phyloP scores from a whole-genome alignment of 2,797 vertebrate genomes.

The Mionectes olivaceus region DNA sequence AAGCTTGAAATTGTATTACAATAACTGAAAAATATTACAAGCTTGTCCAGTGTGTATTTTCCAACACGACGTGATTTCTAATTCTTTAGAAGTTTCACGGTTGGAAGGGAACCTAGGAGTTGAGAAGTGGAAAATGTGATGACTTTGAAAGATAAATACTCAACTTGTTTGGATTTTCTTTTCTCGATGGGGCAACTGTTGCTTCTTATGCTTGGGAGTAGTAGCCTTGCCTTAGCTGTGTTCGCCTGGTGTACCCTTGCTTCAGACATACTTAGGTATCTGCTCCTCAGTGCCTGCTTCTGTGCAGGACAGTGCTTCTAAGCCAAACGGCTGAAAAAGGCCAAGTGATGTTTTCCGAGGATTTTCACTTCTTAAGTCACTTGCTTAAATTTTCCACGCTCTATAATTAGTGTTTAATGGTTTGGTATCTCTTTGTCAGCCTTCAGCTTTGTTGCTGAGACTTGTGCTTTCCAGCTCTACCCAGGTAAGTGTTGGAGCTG shows the following conservation, averaged over 20 bases:
- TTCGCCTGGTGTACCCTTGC: neutral
- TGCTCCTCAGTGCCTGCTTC: accelerated
- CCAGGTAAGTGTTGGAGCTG: accelerated
- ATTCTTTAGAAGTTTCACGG: neutral
- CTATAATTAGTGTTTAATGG: neutral
- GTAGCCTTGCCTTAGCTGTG: neutral
- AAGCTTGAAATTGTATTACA: neutral
- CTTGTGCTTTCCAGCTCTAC: neutral
- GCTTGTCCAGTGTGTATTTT: neutral
- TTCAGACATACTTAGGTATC: too few relatives aligned
- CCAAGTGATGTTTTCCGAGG: neutral
- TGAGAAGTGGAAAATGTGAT: neutral
- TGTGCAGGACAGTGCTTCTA: accelerated
- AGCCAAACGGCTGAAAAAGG: neutral
- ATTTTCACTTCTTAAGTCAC: neutral
- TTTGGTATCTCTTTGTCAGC: neutral
- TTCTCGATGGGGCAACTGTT: neutral
- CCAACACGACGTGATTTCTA: accelerated
- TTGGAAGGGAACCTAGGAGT: neutral
- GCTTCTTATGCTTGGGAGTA: neutral
- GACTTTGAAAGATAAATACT: neutral
- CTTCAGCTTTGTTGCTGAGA: neutral
- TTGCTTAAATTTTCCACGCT: neutral
- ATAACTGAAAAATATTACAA: neutral
- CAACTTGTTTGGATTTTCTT: neutral